Conservation (phyloP, 2,888 invertebrate species). For the Drosophila bunnanda region DNA sequence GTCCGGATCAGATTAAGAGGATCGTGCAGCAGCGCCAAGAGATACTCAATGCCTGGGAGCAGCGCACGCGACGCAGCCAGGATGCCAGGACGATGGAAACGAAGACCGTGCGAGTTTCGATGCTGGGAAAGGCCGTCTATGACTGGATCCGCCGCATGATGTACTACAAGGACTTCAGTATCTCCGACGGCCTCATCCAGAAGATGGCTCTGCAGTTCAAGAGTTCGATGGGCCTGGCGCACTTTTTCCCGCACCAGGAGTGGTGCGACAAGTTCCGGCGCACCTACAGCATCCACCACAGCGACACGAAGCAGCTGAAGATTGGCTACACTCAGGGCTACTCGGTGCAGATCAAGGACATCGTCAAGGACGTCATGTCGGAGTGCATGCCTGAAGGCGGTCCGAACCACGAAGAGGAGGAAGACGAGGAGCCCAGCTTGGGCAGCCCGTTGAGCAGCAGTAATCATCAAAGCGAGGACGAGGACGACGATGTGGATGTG, state of each 20-base stretch:
- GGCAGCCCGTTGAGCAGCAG: constrained; percentile 33
- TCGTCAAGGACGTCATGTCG: constrained; percentile 78
- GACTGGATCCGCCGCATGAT: constrained; percentile 84
- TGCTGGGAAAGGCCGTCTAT: constrained; percentile 82
- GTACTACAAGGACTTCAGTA: constrained; percentile 82
- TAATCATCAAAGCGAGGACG: constrained; percentile 26
- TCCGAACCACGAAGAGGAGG: constrained; percentile 12
- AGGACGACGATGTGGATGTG: constrained; percentile 47
- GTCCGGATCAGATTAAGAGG: constrained; percentile 83
- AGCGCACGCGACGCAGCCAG: constrained; percentile 79
- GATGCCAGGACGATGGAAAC: constrained; percentile 78
- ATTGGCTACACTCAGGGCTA: constrained; percentile 80
- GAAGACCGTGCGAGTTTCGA: constrained; percentile 81
- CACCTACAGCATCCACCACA: constrained; percentile 76
- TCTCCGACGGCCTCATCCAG: constrained; percentile 82
- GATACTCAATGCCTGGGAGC: constrained; percentile 82
- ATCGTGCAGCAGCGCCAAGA: constrained; percentile 81
- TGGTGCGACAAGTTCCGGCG: constrained; percentile 82
- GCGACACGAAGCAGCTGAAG: constrained; percentile 77
- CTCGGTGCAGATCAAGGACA: constrained; percentile 83
- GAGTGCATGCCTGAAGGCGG: constrained; percentile 60
- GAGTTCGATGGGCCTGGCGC: constrained; percentile 78
- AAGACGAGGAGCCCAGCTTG: constrained; percentile 44
- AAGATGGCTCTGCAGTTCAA: constrained; percentile 83
- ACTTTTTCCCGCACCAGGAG: constrained; percentile 82